Conservation (phyloP, 2,113 vertebrate species). For the Leuciscus idus region DNA sequence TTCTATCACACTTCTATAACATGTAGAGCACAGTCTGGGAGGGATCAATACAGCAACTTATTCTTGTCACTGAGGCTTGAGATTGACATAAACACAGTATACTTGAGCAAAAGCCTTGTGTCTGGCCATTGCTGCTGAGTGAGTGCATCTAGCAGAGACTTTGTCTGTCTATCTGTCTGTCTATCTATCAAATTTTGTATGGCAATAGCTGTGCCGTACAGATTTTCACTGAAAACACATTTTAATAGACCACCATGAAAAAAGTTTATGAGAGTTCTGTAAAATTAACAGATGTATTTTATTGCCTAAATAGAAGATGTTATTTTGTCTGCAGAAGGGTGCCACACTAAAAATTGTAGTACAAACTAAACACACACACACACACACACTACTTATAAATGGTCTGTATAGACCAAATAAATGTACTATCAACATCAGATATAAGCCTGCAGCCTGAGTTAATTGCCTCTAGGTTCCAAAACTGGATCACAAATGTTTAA, state of each 20-base stretch:
- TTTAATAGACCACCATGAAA: not conserved
- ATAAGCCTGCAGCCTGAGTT: conserved; percentile 7
- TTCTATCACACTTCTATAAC: conserved; percentile 33
- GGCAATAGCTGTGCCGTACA: not conserved
- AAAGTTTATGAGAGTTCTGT: not conserved
- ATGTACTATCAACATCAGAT: conserved; percentile 15
- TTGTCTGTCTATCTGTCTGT: not conserved
- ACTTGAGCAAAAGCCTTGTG: not conserved
- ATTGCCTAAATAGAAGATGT: conserved; percentile 8
- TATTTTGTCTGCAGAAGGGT: not conserved
- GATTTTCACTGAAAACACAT: not conserved
- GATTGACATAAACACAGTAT: not conserved
- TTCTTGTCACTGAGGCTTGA: conserved; percentile 14
- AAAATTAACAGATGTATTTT: conserved; percentile 12
- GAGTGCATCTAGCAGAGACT: not conserved
- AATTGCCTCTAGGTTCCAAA: conserved; percentile 50
- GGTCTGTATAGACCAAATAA: not conserved
- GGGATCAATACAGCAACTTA: conserved; percentile 23
- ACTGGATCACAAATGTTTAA: conserved; percentile 31
- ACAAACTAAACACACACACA: conserved; percentile 16
- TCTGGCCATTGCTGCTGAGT: not conserved
- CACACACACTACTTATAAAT: not conserved
- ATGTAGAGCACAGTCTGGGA: conserved; percentile 31
- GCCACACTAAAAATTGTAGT: not conserved
- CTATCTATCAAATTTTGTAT: not conserved